A percentile compares a stretch with the other conserved stretches of the same genome.
phyloP scores from a whole-genome alignment of 1,140 invertebrate genomes.

The Meteorus sp. region DNA sequence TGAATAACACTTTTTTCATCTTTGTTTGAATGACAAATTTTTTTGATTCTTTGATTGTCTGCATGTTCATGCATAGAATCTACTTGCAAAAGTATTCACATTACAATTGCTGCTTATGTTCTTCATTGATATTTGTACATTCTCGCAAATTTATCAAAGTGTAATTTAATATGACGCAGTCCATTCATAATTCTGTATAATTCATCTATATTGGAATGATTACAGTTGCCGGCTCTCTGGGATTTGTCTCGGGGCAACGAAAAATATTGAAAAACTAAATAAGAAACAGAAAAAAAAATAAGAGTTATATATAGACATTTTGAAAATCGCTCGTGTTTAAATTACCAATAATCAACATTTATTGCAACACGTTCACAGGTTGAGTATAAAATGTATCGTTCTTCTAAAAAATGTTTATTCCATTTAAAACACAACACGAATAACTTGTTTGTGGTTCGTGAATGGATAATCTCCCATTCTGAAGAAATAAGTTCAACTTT shows the following conservation, averaged over 20 bases:
- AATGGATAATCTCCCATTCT: neutral
- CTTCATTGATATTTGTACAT: slow-evolving; percentile 1
- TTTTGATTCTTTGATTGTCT: neutral
- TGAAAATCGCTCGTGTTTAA: neutral
- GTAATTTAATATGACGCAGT: slow-evolving; percentile 28
- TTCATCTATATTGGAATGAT: slow-evolving; percentile 34
- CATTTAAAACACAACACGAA: neutral
- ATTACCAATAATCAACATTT: slow-evolving; percentile 16
- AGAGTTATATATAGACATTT: too few species aligned
- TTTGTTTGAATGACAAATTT: slow-evolving; percentile 23
- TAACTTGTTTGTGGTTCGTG: neutral
- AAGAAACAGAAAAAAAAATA: too few species aligned
- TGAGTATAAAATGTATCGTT: slow-evolving; percentile 30
- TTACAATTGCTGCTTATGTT: neutral
- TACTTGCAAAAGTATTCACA: neutral
- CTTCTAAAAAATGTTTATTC: neutral
- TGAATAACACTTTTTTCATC: slow-evolving; percentile 19
- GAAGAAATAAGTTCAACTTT: neutral
- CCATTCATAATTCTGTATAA: slow-evolving; percentile 11
- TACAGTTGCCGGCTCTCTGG: slow-evolving; percentile 31
- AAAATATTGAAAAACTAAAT: too few species aligned
- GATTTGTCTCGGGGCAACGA: slow-evolving; percentile 23
- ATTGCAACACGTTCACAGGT: slow-evolving; percentile 32
- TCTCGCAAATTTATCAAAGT: slow-evolving; percentile 18
- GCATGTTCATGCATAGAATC: neutral